Conservation (phyloP, 2,888 invertebrate genomes). For the Melanotus villosus region DNA sequence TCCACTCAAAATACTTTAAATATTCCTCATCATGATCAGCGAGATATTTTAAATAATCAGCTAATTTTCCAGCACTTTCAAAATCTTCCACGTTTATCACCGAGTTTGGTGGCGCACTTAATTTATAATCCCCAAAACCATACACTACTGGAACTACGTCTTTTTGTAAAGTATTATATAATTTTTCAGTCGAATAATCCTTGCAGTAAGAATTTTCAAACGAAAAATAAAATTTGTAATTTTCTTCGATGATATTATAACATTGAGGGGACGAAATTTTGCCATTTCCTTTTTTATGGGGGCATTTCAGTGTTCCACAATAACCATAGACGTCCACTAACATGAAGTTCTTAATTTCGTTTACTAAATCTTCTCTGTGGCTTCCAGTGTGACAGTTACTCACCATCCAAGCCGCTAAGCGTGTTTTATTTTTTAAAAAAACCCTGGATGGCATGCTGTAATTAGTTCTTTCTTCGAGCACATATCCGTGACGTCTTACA, state of each 20-base stretch:
- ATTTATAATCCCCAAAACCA: slow-evolving; percentile 44
- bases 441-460: slow-evolving; percentile 49
- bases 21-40: slow-evolving; percentile 40
- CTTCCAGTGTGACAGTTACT: slow-evolving; percentile 70
- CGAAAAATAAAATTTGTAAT: slow-evolving; percentile 51
- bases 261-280: slow-evolving; percentile 66
- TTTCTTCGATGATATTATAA: slow-evolving; percentile 68
- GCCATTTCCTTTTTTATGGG: slow-evolving; percentile 60
- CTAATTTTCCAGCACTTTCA: slow-evolving; percentile 37
- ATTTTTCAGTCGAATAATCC: slow-evolving; percentile 52
- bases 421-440: slow-evolving; percentile 62
- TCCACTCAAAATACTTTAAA: too few species aligned
- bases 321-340: slow-evolving; percentile 75
- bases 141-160: slow-evolving; percentile 51
- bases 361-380: slow-evolving; percentile 66
- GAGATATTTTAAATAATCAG: slow-evolving; percentile 42
- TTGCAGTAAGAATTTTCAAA: slow-evolving; percentile 51
- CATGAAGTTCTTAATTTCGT: slow-evolving; percentile 72
- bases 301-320: slow-evolving; percentile 70
- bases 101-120: slow-evolving; percentile 47
- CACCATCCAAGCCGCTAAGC: slow-evolving; percentile 72
- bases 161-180: slow-evolving; percentile 40
- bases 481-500: slow-evolving; percentile 64
- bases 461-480: slow-evolving; percentile 43
- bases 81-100: slow-evolving; percentile 47